Conservation (phyloP, 2,113 vertebrate species). For the Sylvicapra grimmia region DNA sequence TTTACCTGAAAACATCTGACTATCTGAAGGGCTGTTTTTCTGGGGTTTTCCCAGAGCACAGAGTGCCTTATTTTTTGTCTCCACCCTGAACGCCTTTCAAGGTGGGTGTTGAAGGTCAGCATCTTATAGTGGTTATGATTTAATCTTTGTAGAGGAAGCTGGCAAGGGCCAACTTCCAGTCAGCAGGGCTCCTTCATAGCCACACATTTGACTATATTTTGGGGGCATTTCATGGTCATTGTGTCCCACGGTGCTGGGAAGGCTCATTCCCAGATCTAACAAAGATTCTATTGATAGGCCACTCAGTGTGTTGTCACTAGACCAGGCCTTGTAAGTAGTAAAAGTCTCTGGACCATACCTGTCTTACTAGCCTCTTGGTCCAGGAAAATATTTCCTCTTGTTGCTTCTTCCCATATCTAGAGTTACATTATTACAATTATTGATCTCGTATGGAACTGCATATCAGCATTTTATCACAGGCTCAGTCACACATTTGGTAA, state of each 20-base stretch:
- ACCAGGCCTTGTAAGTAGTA: background rate
- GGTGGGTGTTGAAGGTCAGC: background rate
- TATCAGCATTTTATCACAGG: background rate
- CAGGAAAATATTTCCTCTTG: background rate
- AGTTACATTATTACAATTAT: background rate
- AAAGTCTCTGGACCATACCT: background rate
- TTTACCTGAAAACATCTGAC: background rate
- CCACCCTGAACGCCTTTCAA: background rate
- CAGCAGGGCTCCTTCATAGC: background rate
- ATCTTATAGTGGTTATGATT: background rate
- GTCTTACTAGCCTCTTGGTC: background rate
- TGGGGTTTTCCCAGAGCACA: background rate
- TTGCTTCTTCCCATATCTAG: background rate
- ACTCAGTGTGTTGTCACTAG: background rate
- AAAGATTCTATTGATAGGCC: background rate
- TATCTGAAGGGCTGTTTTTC: background rate
- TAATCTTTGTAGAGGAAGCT: background rate
- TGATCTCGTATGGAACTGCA: background rate
- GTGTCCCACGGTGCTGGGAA: background rate
- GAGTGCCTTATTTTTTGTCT: background rate
- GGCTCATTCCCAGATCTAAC: background rate
- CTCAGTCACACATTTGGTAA: background rate
- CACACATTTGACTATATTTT: background rate
- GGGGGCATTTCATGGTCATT: background rate
- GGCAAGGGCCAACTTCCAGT: background rate